Percentiles rank a stretch among this genome's conserved stretches.
Evolutionary conservation across 1,140 invertebrate species (phyloP).

Genomic region (Drosophila leontia): DNA sequence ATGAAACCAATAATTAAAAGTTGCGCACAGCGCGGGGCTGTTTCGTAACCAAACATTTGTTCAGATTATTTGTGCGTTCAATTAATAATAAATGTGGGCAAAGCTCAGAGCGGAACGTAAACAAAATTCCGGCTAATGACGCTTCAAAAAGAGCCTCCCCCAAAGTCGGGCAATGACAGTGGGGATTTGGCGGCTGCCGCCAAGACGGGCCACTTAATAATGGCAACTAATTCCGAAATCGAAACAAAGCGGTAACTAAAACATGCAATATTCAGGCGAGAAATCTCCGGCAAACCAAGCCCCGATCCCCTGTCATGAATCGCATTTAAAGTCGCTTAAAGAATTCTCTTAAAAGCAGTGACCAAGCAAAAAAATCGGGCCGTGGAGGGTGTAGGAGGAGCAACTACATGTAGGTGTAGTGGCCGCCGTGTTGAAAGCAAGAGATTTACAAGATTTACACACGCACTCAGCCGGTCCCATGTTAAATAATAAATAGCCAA

Average conservation of each 20-base stretch:
- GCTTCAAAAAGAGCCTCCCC: conserved; percentile 44
- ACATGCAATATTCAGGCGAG: conserved; percentile 67
- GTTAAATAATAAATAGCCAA: conserved; percentile 73
- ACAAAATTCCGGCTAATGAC: conserved; percentile 62
- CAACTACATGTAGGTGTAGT: conserved; percentile 41
- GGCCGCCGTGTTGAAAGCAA: conserved; percentile 63
- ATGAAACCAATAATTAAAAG: conserved; percentile 48
- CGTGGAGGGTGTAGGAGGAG: background rate
- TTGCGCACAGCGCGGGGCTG: conserved; percentile 3
- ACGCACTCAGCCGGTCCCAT: conserved; percentile 52
- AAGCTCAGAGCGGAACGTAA: conserved; percentile 36
- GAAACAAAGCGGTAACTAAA: conserved; percentile 53
- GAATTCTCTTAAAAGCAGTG: conserved; percentile 77
- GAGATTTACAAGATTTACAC: conserved; percentile 80
- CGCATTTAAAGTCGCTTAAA: conserved; percentile 74
- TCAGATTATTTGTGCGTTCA: conserved; percentile 42
- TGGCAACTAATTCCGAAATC: conserved; percentile 45
- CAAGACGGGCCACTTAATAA: conserved; percentile 66
- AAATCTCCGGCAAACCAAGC: conserved; percentile 27
- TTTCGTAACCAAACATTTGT: conserved; percentile 30
- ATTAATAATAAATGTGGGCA: conserved; percentile 50
- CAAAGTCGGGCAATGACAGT: conserved; percentile 20
- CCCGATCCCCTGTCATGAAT: conserved; percentile 53
- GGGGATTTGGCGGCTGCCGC: background rate
- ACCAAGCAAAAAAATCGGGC: conserved; percentile 43